phyloP scores from a whole-genome alignment of 1,140 invertebrate species.

The Tyrophagus putrescentiae region DNA sequence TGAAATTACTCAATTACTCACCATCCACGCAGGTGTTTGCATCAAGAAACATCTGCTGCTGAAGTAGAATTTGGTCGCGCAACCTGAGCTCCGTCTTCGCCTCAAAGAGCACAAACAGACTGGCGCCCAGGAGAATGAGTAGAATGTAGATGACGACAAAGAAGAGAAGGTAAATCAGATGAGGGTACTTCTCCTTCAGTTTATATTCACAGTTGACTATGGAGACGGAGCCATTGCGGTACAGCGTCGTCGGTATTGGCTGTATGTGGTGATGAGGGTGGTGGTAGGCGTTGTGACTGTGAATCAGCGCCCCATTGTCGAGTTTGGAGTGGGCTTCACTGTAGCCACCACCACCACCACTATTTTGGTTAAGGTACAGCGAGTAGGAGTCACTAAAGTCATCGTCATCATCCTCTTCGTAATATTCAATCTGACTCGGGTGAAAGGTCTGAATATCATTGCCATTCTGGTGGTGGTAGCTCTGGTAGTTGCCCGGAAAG shows the following conservation, averaged over 20 bases:
- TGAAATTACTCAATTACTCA: not conserved
- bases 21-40: slow-evolving; percentile 16
- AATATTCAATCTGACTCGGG: slow-evolving; percentile 2
- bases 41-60: slow-evolving; percentile 19
- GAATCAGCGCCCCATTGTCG: not conserved
- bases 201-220: slow-evolving; percentile 17
- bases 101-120: slow-evolving; percentile 19
- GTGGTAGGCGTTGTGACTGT: not conserved
- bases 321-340: not conserved
- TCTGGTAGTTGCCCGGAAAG: not conserved
- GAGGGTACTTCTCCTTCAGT: slow-evolving; percentile 18
- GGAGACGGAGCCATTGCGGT: slow-evolving; percentile 1
- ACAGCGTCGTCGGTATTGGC: not conserved
- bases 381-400: not conserved
- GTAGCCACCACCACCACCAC: not conserved
- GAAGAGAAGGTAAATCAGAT: slow-evolving; percentile 15
- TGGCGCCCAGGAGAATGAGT: slow-evolving; percentile 19
- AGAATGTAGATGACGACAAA: slow-evolving; percentile 15
- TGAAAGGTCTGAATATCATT: too few relatives aligned
- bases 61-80: slow-evolving; percentile 9
- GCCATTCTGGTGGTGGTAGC: not conserved
- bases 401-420: not conserved
- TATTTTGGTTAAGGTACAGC: not conserved
- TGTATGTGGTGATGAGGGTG: not conserved
- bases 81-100: slow-evolving; percentile 15